Evolutionary conservation across 2,797 vertebrate species (phyloP).

Genomic region (Danio jaintianensis): DNA sequence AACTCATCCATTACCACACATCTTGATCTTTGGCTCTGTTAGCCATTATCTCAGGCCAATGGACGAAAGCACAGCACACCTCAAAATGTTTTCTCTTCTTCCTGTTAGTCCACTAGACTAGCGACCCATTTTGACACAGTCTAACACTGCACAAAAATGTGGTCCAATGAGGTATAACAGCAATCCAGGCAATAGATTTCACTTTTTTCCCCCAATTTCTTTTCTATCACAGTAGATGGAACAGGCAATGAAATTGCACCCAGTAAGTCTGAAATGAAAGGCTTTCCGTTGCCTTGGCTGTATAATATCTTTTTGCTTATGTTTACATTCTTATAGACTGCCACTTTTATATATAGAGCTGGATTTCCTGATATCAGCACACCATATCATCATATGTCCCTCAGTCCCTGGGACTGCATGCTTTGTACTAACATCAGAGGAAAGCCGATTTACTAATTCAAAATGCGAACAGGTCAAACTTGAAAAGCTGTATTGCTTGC

Average conservation of each 20-base stretch:
- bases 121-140: slow-evolving; percentile 75
- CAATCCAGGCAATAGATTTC: slow-evolving; percentile 88
- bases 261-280: slow-evolving; percentile 78
- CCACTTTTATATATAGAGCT: slow-evolving; percentile 70
- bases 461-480: slow-evolving; percentile 56
- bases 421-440: slow-evolving; percentile 66
- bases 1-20: neutral
- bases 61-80: slow-evolving; percentile 9
- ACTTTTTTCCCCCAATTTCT: slow-evolving; percentile 88
- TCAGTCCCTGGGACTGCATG: slow-evolving; percentile 52
- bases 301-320: slow-evolving; percentile 77
- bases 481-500: slow-evolving; percentile 24
- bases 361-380: slow-evolving; percentile 74
- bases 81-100: slow-evolving; percentile 44
- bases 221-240: slow-evolving; percentile 68
- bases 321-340: slow-evolving; percentile 70
- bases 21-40: neutral
- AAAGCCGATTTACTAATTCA: slow-evolving; percentile 64
- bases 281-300: slow-evolving; percentile 72
- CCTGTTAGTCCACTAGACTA: slow-evolving; percentile 74
- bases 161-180: slow-evolving; percentile 87
- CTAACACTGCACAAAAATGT: slow-evolving; percentile 77
- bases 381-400: slow-evolving; percentile 65
- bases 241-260: slow-evolving; percentile 89
- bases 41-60: neutral